These are phyloP conservation scores for Selenia dentaria DNA, from an alignment of 2,888 invertebrate genomes.

Conservation along the genomic window DNA sequence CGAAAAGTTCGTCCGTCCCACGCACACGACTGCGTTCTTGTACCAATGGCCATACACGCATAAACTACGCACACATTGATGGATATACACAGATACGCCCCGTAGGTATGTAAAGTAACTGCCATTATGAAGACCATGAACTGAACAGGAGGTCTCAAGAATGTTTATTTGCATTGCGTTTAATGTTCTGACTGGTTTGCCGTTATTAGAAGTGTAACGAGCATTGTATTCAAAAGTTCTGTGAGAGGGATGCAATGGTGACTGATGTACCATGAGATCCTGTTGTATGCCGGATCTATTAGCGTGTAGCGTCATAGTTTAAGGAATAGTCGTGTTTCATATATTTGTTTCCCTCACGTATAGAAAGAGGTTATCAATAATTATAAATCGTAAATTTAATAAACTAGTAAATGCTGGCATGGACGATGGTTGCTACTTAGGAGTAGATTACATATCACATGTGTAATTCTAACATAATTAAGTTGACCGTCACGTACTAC, in stretches of 20 bases:
- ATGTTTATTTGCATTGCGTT: slow-evolving; percentile 51
- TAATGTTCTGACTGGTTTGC: slow-evolving; percentile 23
- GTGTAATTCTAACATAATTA: no score
- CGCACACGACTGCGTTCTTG: slow-evolving; percentile 43
- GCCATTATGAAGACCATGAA: slow-evolving; percentile 45
- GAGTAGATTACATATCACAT: no score
- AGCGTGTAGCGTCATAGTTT: slow-evolving; percentile 29
- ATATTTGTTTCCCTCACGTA: slow-evolving; percentile 29
- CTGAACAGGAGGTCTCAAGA: slow-evolving; percentile 43
- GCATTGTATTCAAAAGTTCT: slow-evolving; percentile 29
- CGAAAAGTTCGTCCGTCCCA: slow-evolving; percentile 53
- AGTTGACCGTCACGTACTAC: no score
- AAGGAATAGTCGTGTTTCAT: neutral
- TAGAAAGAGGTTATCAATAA: slow-evolving; percentile 67
- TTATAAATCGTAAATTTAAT: no score
- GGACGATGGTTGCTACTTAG: no score
- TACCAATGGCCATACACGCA: slow-evolving; percentile 42
- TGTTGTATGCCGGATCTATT: slow-evolving; percentile 45
- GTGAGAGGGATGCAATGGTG: slow-evolving; percentile 10
- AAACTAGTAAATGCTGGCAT: no score
- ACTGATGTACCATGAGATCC: slow-evolving; percentile 22
- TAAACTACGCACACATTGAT: slow-evolving; percentile 40
- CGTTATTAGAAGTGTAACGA: slow-evolving; percentile 33
- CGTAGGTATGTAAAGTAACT: slow-evolving; percentile 45
- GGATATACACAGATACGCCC: slow-evolving; percentile 43